phyloP scores from a whole-genome alignment of 2,888 invertebrate species.

The Argyresthia albistria region DNA sequence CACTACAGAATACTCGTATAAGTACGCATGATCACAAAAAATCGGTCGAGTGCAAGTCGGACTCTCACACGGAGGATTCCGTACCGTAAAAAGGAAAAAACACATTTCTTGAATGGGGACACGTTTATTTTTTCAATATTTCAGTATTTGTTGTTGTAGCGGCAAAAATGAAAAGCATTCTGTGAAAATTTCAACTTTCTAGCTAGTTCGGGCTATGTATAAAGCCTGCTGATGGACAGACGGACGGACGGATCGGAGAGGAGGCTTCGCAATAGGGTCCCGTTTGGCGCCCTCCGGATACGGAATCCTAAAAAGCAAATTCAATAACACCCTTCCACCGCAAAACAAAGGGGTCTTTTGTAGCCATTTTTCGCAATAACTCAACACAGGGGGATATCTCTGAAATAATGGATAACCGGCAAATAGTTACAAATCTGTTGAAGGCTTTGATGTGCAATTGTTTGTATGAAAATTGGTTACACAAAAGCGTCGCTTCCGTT shows the following conservation, averaged over 20 bases:
- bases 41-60: not conserved
- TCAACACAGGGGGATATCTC: not conserved
- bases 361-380: conserved; percentile 1
- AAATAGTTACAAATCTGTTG: conserved; percentile 2
- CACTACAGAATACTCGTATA: too few species aligned
- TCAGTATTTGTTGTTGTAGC: not conserved
- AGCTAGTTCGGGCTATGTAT: too few species aligned
- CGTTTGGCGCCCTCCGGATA: not conserved
- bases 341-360: not conserved
- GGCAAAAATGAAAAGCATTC: not conserved
- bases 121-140: not conserved
- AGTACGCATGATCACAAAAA: too few species aligned
- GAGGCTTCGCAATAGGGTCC: not conserved
- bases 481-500: not conserved
- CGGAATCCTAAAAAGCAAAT: not conserved
- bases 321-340: conserved; percentile 1
- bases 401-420: not conserved
- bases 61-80: not conserved
- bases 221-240: too few species aligned
- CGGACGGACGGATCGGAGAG: too few species aligned
- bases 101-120: not conserved
- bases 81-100: not conserved
- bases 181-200: not conserved
- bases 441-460: not conserved
- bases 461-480: not conserved